phyloP scores from a whole-genome alignment of 2,797 vertebrate species.

The Gymnothorax reevesii region DNA sequence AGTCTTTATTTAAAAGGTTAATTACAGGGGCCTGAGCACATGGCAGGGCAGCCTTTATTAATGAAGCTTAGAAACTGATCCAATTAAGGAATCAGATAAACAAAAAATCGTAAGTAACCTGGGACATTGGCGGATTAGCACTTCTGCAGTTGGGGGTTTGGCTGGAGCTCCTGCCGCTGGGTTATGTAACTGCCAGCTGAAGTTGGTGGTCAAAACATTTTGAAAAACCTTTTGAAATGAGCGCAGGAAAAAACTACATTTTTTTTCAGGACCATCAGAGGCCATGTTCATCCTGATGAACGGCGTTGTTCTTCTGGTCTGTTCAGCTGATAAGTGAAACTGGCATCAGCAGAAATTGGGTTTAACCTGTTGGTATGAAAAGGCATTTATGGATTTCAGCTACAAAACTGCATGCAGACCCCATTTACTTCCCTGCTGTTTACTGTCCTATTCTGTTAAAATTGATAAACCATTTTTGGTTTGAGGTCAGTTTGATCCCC shows the following conservation, averaged over 20 bases:
- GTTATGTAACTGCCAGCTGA: background rate
- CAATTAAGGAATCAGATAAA: conserved; percentile 1
- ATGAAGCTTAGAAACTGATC: background rate
- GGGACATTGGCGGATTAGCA: background rate
- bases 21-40: background rate
- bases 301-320: no score
- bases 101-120: background rate
- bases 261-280: background rate
- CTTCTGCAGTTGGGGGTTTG: background rate
- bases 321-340: no score
- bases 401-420: background rate
- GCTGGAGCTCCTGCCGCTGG: background rate
- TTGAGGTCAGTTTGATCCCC: no score
- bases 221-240: background rate
- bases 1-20: background rate
- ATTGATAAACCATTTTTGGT: no score
- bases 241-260: background rate
- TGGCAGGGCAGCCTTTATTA: background rate
- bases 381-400: background rate
- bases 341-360: background rate
- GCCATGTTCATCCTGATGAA: background rate
- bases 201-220: background rate
- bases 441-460: background rate
- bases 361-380: background rate
- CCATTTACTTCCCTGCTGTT: background rate